Conservation (phyloP, 2,888 invertebrate genomes). For the Netelia inedita region DNA sequence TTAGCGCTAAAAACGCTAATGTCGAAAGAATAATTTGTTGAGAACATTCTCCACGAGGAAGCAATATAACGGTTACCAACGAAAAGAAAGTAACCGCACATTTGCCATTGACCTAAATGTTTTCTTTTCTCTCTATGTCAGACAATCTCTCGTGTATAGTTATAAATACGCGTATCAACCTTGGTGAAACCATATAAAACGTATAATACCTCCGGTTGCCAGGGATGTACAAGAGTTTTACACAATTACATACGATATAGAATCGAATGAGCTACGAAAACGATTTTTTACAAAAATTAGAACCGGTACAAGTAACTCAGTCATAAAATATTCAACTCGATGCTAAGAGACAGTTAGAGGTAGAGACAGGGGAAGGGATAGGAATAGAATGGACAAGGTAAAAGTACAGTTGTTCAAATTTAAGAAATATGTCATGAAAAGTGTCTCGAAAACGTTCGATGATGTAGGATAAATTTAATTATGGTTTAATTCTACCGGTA, state of each 20-base stretch:
- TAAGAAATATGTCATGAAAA: background rate
- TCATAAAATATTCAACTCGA: too few species aligned
- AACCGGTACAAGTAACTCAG: too few species aligned
- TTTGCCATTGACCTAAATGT: constrained; percentile 49
- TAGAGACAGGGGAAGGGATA: too few species aligned
- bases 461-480: background rate
- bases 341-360: too few species aligned
- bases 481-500: background rate
- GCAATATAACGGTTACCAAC: constrained; percentile 1
- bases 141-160: constrained; percentile 10
- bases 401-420: too few species aligned
- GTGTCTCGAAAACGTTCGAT: constrained; percentile 8
- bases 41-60: background rate
- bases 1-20: background rate
- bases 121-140: background rate
- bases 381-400: too few species aligned
- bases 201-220: constrained; percentile 63
- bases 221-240: constrained; percentile 40
- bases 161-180: constrained; percentile 64
- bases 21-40: background rate
- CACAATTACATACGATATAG: constrained; percentile 14
- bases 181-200: constrained; percentile 75
- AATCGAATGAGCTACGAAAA: background rate
- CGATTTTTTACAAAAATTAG: background rate
- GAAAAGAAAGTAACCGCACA: background rate